Conservation (phyloP, 2,113 vertebrate genomes). For the Hemiprocne comata region DNA sequence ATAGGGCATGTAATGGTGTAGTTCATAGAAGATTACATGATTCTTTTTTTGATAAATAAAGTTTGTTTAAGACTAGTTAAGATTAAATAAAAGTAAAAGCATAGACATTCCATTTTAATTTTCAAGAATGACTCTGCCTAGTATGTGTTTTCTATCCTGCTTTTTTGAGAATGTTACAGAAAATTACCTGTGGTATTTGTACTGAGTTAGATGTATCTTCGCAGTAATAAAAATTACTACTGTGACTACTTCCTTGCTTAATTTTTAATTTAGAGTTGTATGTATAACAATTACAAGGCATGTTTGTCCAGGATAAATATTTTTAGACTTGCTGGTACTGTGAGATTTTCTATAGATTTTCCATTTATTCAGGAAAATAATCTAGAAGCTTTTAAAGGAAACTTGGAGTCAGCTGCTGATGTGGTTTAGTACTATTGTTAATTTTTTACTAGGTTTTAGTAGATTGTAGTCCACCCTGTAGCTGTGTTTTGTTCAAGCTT, state of each 20-base stretch:
- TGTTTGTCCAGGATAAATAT: not conserved
- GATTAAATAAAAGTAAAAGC: not conserved
- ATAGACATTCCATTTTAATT: not conserved
- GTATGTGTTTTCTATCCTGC: not conserved
- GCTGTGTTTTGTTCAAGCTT: not conserved
- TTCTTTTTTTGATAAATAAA: not conserved
- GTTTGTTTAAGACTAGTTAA: not conserved
- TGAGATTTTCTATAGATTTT: not conserved
- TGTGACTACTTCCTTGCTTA: not conserved
- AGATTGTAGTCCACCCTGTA: not conserved
- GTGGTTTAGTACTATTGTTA: not conserved
- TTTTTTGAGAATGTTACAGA: not conserved
- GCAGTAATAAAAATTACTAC: not conserved
- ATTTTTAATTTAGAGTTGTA: not conserved
- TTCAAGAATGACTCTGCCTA: not conserved
- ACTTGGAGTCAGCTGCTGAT: not conserved
- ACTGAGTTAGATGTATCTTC: not conserved
- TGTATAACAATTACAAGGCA: not conserved
- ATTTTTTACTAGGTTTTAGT: not conserved
- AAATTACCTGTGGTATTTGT: not conserved
- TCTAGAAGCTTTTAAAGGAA: not conserved
- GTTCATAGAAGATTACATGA: not conserved
- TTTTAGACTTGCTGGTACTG: not conserved
- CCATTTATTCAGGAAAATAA: not conserved
- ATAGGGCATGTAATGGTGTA: not conserved